Percentiles rank a stretch among this genome's conserved stretches.
Evolutionary conservation across 2,888 invertebrate genomes (phyloP).

Genomic region (Coenonympha glycerion): DNA sequence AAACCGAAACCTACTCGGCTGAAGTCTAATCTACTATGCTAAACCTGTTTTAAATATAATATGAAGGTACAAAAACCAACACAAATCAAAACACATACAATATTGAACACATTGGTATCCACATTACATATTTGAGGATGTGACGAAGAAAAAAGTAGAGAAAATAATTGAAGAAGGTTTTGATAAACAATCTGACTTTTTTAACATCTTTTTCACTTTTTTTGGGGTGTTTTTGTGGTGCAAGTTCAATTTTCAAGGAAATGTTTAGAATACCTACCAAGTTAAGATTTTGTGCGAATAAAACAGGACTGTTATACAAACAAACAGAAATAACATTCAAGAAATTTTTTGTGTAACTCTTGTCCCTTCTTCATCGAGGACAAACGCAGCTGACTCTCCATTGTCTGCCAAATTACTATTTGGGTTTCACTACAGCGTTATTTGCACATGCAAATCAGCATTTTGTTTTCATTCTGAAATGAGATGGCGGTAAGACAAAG

Average conservation of each 20-base stretch:
- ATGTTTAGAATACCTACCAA: background rate
- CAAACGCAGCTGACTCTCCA: slow-evolving; percentile 57
- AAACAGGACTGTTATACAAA: background rate
- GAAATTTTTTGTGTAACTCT: slow-evolving; percentile 66
- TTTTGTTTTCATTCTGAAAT: slow-evolving; percentile 64
- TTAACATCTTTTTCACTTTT: no score
- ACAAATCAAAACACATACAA: no score
- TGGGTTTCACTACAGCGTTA: slow-evolving; percentile 69
- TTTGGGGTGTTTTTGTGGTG: no score
- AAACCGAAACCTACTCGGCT: no score
- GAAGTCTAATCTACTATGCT: no score
- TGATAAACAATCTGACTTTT: no score
- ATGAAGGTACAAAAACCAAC: no score
- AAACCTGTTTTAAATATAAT: no score
- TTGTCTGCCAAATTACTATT: slow-evolving; percentile 71
- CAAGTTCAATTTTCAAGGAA: background rate
- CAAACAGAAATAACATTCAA: slow-evolving; percentile 46
- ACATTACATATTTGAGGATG: no score
- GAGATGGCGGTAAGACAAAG: slow-evolving; percentile 35
- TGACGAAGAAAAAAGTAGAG: no score
- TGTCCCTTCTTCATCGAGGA: slow-evolving; percentile 39
- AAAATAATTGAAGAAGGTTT: no score
- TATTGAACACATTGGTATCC: no score
- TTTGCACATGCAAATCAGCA: slow-evolving; percentile 74
- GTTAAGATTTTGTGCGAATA: background rate